phyloP scores from a whole-genome alignment of 2,797 vertebrate genomes.

The Pangasius macronema region DNA sequence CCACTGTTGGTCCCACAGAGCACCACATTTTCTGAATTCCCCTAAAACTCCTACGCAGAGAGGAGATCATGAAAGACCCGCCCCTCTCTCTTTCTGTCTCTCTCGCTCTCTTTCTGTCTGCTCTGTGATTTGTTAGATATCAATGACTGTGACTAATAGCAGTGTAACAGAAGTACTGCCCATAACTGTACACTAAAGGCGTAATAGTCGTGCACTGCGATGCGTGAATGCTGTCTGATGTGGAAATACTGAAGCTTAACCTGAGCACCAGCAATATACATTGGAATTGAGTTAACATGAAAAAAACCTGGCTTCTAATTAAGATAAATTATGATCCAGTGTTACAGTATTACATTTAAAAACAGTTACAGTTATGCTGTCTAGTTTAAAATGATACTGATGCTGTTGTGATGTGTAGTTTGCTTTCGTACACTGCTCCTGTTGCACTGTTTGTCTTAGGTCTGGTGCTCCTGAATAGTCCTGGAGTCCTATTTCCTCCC shows the following conservation, averaged over 20 bases:
- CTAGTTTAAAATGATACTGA: not conserved
- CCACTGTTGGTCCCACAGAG: slow-evolving; percentile 57
- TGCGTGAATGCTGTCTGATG: not conserved
- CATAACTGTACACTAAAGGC: not conserved
- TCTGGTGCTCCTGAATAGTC: not conserved
- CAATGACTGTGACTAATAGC: slow-evolving; percentile 18
- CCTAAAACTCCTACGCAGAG: slow-evolving; percentile 76
- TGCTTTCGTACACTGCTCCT: not conserved
- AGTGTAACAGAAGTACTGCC: not conserved
- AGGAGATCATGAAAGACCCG: slow-evolving; percentile 50
- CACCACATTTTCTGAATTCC: slow-evolving; percentile 81
- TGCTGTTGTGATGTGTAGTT: not conserved
- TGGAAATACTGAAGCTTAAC: not conserved
- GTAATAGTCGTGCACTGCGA: not conserved
- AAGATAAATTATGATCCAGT: too few relatives aligned
- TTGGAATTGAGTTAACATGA: not conserved
- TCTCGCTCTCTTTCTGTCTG: not conserved
- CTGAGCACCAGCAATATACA: not conserved
- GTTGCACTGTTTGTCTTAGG: not conserved
- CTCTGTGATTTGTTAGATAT: slow-evolving; percentile 3
- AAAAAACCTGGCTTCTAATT: too few relatives aligned
- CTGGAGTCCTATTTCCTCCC: slow-evolving; percentile 2
- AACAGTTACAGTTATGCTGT: not conserved
- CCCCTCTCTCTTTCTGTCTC: not conserved
- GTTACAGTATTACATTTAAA: too few relatives aligned